Evolutionary conservation across 2,888 invertebrate genomes (phyloP).

Genomic region (Cepaea hortensis): DNA sequence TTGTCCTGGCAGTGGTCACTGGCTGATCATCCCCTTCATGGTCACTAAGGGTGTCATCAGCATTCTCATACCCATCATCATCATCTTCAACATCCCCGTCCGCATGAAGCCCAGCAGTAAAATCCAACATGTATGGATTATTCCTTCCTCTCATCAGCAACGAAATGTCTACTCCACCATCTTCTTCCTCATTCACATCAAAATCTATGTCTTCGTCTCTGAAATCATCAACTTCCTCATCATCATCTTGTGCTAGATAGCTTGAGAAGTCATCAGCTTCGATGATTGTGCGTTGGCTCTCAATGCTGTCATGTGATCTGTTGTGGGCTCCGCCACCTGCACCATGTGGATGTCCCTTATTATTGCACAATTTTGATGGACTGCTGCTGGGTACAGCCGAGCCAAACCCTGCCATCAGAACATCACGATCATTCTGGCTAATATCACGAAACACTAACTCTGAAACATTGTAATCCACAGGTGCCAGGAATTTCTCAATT

Average conservation of each 20-base stretch:
- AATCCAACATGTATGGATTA: conserved; percentile 49
- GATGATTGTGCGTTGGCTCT: conserved; percentile 43
- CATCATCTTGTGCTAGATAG: conserved; percentile 45
- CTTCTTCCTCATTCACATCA: conserved; percentile 24
- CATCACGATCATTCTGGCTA: background rate
- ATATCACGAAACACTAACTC: background rate
- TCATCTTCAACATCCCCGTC: conserved; percentile 33
- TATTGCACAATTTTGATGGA: background rate
- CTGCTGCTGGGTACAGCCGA: background rate
- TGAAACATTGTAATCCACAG: no score
- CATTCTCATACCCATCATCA: conserved; percentile 22
- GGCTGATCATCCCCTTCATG: background rate
- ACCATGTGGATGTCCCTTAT: background rate
- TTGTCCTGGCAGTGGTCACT: background rate
- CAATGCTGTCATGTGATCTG: conserved; percentile 44
- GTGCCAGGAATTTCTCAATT: background rate
- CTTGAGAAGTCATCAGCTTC: conserved; percentile 48
- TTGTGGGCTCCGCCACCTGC: conserved; percentile 24
- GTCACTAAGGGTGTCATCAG: conserved; percentile 24
- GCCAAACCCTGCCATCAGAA: background rate
- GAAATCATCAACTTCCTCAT: conserved; percentile 34
- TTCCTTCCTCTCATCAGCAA: conserved; percentile 22
- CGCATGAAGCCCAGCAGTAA: conserved; percentile 26
- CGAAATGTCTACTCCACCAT: conserved; percentile 34
- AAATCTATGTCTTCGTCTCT: conserved; percentile 44